Evolutionary conservation across 2,797 vertebrate species (phyloP), one percentile per base, ranked within the genome.

Genomic region (Melanotaenia pygmaea): DNA sequence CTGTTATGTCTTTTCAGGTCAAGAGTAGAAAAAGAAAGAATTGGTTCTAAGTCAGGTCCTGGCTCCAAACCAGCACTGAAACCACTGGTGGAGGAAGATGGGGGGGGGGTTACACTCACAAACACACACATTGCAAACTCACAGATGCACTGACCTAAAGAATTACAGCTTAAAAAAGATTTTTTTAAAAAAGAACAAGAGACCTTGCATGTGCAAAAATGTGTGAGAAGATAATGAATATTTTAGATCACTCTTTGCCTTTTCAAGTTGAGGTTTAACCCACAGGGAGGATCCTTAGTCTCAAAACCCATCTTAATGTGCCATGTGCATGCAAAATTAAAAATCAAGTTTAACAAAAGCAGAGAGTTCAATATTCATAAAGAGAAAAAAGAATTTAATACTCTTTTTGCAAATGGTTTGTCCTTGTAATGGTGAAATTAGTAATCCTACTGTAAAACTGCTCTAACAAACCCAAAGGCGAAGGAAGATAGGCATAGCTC

Each of bases 191-290:
- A 59, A 34, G 32, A 8, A 34, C 32, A 34, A 34, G 60, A 77
- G 59, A 70, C 22, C 37, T 58, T 85, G 35, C 28, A 43, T 70
- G 59, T 64, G 26, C 63, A 60, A 24, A 30, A 37, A 40, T 38
- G 59, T 67, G 30, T 24, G 34, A 65, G 71, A 57, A 32, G 16
- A 30, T 28, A 32, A 28, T 26, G 26, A 54, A 54, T 54, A 54
- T 54, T 54, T 54, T 57, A 82, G 34, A 75, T 75, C 47, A 51
- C 66, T 51, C 69, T 50, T 51, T 81, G 62, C 58, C 63, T 81
- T 82, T 86, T 86, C 75, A 81, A 87, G 86, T 76, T 79, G 26
- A 67, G 24, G 64, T 81, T 59, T 75, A 73, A 84, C 77, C 70
- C 76, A 74, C 32, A 32, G 53, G 67, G 72, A 18, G 40, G 72